phyloP scores from a whole-genome alignment of 2,113 vertebrate species.

The Oxyruncus cristatus region DNA sequence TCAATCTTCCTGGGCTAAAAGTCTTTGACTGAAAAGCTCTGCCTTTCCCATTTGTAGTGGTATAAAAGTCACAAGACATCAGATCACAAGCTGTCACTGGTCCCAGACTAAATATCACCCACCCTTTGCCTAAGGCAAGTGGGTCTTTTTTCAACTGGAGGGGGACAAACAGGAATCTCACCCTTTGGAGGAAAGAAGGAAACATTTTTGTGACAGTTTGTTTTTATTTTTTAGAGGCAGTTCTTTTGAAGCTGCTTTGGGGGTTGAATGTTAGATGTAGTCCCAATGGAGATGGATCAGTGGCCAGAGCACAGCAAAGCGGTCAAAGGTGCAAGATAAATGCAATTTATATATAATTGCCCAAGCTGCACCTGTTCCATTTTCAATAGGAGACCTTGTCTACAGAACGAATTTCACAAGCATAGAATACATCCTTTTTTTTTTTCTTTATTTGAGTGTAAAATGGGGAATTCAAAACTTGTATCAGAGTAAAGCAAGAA shows the following conservation, averaged over 20 bases:
- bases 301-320: slow-evolving; percentile 8
- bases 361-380: slow-evolving; percentile 56
- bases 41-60: not conserved
- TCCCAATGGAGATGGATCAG: slow-evolving; percentile 52
- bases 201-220: slow-evolving; percentile 30
- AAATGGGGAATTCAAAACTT: slow-evolving; percentile 55
- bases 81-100: slow-evolving; percentile 1
- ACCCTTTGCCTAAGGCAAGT: not conserved
- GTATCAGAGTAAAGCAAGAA: slow-evolving; percentile 48
- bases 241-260: slow-evolving; percentile 38
- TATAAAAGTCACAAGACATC: slow-evolving; percentile 21
- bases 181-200: slow-evolving; percentile 7
- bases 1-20: not conserved
- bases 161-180: not conserved
- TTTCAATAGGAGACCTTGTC: slow-evolving; percentile 42
- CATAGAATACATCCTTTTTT: not conserved
- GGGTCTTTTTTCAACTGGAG: not conserved
- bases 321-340: slow-evolving; percentile 67
- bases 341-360: slow-evolving; percentile 65
- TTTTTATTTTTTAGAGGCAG: slow-evolving; percentile 24
- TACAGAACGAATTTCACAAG: slow-evolving; percentile 24
- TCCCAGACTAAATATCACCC: slow-evolving; percentile 11
- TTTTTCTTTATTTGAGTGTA: slow-evolving; percentile 33
- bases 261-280: slow-evolving; percentile 51
- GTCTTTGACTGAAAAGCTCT: not conserved